phyloP scores from a whole-genome alignment of 2,113 vertebrate species.

The Zapornia atra region DNA sequence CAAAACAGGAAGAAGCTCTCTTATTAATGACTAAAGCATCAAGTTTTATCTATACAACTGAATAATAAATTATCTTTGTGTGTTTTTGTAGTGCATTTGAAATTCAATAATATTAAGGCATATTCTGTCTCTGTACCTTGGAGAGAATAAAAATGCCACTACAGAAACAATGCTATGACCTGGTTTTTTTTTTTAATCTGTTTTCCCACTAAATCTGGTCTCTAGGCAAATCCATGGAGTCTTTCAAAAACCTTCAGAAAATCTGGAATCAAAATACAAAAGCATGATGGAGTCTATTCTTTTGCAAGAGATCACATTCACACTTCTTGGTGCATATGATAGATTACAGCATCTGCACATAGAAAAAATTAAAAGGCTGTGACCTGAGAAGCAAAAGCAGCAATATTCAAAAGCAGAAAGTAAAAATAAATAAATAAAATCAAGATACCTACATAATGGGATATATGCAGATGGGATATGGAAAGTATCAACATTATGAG shows the following conservation, averaged over 20 bases:
- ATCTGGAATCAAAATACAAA: neutral
- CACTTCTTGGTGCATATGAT: neutral
- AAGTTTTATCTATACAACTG: neutral
- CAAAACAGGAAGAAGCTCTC: neutral
- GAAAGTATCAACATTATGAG: neutral
- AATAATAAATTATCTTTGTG: neutral
- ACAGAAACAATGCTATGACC: neutral
- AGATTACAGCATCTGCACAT: slow-evolving; percentile 4
- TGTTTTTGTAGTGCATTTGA: neutral
- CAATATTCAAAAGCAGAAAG: slow-evolving; percentile 27
- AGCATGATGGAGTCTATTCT: neutral
- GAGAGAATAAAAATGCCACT: neutral
- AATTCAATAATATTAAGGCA: neutral
- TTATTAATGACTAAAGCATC: neutral
- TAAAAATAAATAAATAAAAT: neutral
- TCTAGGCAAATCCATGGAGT: neutral
- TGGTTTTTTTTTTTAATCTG: neutral
- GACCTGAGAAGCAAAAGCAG: slow-evolving; percentile 43
- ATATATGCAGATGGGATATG: slow-evolving; percentile 17
- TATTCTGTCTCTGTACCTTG: neutral
- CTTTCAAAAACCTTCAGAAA: neutral
- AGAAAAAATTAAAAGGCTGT: neutral
- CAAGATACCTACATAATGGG: slow-evolving; percentile 36
- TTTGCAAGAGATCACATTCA: neutral
- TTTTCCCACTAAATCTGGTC: neutral